A percentile compares a stretch with the other conserved stretches of the same genome.
Conservation (phyloP, 2,888 invertebrate genomes). For the Philhelius pedissequus region DNA sequence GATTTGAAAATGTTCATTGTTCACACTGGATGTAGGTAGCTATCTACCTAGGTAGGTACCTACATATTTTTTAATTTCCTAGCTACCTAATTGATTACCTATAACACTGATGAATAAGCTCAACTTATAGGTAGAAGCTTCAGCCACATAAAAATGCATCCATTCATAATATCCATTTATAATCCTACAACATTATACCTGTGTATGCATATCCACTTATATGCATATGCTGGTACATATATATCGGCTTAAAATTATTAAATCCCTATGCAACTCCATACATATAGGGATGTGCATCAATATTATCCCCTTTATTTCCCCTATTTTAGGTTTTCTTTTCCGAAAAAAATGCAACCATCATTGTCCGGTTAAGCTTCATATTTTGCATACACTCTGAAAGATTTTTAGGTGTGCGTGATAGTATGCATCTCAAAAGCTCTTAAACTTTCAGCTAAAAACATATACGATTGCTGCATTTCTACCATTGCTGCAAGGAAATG, state of each 20-base stretch:
- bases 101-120: neutral
- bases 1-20: too few relatives aligned
- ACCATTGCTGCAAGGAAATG: constrained; percentile 53
- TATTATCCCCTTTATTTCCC: constrained; percentile 30
- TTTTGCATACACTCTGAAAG: neutral
- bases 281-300: neutral
- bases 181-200: neutral
- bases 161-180: neutral
- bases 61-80: too few relatives aligned
- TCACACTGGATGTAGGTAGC: too few relatives aligned
- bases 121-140: neutral
- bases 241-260: neutral
- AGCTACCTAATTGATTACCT: too few relatives aligned
- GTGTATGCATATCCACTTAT: too few relatives aligned
- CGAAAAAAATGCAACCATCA: neutral
- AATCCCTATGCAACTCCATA: neutral
- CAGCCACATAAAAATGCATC: constrained; percentile 2
- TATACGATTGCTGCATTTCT: neutral
- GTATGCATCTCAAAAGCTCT: neutral
- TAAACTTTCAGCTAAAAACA: neutral
- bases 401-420: neutral
- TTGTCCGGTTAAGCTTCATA: neutral
- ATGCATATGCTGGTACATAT: neutral
- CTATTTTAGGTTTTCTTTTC: neutral
- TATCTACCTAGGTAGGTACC: too few relatives aligned